phyloP scores from a whole-genome alignment of 2,797 vertebrate species.

The Neomorphus geoffroyi region DNA sequence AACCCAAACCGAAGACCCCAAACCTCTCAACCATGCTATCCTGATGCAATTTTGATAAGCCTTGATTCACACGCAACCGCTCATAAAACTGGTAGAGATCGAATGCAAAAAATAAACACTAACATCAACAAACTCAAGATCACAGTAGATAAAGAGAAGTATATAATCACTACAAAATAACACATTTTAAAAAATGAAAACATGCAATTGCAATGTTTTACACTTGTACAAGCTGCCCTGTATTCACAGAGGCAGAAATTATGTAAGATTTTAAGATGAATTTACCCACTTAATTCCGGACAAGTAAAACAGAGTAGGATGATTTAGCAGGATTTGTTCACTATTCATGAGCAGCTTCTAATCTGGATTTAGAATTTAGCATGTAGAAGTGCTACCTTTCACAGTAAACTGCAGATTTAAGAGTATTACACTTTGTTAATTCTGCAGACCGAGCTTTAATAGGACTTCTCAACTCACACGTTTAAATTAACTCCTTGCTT shows the following conservation, averaged over 20 bases:
- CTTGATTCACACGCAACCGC: not conserved
- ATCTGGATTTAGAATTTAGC: constrained; percentile 58
- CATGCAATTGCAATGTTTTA: not conserved
- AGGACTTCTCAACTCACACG: not conserved
- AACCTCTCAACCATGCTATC: not conserved
- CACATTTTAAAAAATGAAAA: not conserved
- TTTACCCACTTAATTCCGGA: not conserved
- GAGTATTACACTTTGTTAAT: constrained; percentile 54
- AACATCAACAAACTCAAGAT: not conserved
- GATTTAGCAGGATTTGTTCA: constrained; percentile 19
- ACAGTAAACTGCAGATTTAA: constrained; percentile 49
- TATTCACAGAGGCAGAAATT: not conserved
- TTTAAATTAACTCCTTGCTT: not conserved
- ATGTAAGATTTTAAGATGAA: not conserved
- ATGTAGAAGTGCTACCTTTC: constrained; percentile 9
- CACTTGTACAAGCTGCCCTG: not conserved
- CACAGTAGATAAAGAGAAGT: not conserved
- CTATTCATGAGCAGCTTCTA: constrained; percentile 24
- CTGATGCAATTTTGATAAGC: not conserved
- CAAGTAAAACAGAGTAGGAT: not conserved
- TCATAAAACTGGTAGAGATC: not conserved
- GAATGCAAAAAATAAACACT: not conserved
- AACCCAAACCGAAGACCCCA: not conserved
- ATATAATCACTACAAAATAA: not conserved
- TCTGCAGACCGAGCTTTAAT: constrained; percentile 12